These are phyloP conservation scores for Ectropis grisescens DNA, from an alignment of 1,140 invertebrate species.

Conservation along the genomic window DNA sequence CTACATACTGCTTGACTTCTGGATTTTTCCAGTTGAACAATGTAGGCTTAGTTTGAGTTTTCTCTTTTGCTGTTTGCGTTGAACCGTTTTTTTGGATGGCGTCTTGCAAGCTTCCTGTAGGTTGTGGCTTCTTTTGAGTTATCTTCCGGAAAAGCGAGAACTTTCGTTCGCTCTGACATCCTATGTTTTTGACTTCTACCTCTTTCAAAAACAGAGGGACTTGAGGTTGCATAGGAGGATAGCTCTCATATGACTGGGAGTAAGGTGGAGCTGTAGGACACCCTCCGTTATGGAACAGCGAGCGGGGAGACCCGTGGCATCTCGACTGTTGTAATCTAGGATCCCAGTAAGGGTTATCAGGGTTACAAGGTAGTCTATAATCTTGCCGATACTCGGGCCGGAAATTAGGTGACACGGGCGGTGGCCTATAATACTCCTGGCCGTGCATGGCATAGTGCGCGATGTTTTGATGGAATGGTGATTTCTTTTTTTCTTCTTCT, in stretches of 20 bases:
- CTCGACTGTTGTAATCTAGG: no score
- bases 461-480: conserved; percentile 39
- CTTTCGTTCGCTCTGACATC: conserved; percentile 45
- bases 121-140: conserved; percentile 20
- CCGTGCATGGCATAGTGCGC: conserved; percentile 37
- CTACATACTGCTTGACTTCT: conserved; percentile 11
- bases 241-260: conserved; percentile 19
- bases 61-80: conserved; percentile 14
- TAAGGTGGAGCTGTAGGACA: conserved; percentile 19
- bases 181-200: conserved; percentile 54
- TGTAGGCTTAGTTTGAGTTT: conserved; percentile 23
- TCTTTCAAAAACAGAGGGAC: conserved; percentile 53
- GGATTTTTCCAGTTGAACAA: conserved; percentile 21
- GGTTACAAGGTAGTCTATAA: conserved; percentile 8
- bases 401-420: conserved; percentile 15
- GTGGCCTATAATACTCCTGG: conserved; percentile 31
- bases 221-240: conserved; percentile 23
- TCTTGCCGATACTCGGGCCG: conserved; percentile 8
- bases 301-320: background rate
- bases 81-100: conserved; percentile 8
- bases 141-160: conserved; percentile 37
- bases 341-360: background rate
- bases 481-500: conserved; percentile 18
- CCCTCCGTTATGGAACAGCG: background rate
- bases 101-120: conserved; percentile 1